Conservation (phyloP, 2,888 invertebrate genomes). For the Cyclophora albipunctata region DNA sequence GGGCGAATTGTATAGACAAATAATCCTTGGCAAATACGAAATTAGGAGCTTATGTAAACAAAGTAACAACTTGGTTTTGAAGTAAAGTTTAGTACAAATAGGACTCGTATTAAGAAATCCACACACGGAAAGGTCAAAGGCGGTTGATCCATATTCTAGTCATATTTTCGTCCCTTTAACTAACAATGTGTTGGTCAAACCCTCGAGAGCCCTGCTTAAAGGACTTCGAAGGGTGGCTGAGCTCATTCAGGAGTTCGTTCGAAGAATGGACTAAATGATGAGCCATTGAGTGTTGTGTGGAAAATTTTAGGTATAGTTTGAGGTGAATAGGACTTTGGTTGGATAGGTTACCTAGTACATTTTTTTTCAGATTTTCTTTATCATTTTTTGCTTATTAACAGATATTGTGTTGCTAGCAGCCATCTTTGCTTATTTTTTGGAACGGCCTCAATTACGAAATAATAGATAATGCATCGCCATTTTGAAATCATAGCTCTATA, state of each 20-base stretch:
- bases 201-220: constrained; percentile 26
- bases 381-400: too few species aligned
- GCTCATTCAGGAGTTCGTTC: neutral
- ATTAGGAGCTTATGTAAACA: constrained; percentile 19
- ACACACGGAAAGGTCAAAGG: constrained; percentile 21
- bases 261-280: neutral
- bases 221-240: constrained; percentile 21
- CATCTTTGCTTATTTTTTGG: too few species aligned
- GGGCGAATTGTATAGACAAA: neutral
- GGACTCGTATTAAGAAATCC: constrained; percentile 24
- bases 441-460: too few species aligned
- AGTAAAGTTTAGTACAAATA: constrained; percentile 15
- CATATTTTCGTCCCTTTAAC: constrained; percentile 21
- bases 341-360: too few species aligned
- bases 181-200: constrained; percentile 39
- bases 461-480: too few species aligned
- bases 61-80: constrained; percentile 15
- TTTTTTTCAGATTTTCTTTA: too few species aligned
- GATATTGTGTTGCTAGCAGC: too few species aligned
- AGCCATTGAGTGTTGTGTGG: neutral
- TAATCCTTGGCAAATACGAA: constrained; percentile 12
- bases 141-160: constrained; percentile 30
- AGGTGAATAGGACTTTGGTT: too few species aligned
- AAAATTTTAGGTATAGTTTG: too few species aligned
- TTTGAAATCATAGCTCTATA: too few species aligned